Evolutionary conservation across 1,140 invertebrate genomes (phyloP).

Genomic region (Ruditapes philippinarum): DNA sequence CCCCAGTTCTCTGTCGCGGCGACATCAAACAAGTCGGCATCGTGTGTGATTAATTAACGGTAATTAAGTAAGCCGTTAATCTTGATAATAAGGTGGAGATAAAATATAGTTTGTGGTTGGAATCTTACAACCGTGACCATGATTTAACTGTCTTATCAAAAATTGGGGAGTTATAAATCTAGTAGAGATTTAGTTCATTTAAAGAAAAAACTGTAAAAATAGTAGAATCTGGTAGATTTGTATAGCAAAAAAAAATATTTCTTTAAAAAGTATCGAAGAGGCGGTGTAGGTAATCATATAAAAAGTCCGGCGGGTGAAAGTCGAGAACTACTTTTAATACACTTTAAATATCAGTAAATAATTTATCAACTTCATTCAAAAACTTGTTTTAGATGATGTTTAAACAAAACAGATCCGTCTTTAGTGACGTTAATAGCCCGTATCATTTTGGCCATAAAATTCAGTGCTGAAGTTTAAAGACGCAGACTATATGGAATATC

Average conservation of each 20-base stretch:
- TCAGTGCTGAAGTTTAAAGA: not conserved
- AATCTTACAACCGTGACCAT: not conserved
- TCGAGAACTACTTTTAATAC: not conserved
- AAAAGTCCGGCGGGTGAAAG: not conserved
- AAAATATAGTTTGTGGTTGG: constrained; percentile 16
- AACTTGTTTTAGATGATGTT: not conserved
- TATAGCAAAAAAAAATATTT: no score
- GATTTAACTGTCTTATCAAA: not conserved
- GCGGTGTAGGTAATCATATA: not conserved
- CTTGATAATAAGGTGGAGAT: constrained; percentile 9
- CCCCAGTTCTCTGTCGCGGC: not conserved
- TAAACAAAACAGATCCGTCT: not conserved
- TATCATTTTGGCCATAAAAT: not conserved
- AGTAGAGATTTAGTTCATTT: not conserved
- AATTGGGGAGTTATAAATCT: constrained; percentile 4
- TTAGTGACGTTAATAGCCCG: not conserved
- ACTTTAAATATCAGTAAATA: not conserved
- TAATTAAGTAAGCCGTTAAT: constrained; percentile 18
- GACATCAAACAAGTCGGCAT: constrained; percentile 16
- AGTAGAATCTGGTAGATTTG: not conserved
- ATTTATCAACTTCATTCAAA: not conserved
- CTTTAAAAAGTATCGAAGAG: not conserved
- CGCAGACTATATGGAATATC: not conserved
- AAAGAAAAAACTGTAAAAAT: not conserved
- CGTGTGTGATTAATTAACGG: constrained; percentile 18